Evolutionary conservation across 1,140 invertebrate species (phyloP).

Genomic region (Drosophila lini): DNA sequence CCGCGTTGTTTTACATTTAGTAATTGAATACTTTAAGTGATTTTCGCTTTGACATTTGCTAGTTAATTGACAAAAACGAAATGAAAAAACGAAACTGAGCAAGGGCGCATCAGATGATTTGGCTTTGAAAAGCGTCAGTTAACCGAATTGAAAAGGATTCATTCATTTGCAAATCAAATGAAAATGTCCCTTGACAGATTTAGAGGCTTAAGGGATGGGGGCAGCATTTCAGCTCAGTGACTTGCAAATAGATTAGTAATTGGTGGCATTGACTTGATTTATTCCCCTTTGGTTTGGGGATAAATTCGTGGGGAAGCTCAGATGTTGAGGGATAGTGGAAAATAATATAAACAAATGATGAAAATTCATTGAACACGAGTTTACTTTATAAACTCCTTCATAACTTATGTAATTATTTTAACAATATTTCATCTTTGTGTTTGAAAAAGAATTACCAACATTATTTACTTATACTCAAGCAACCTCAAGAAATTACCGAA

Average conservation of each 20-base stretch:
- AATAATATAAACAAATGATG: not conserved
- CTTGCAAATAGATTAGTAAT: slow-evolving; percentile 41
- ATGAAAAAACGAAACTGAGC: slow-evolving; percentile 19
- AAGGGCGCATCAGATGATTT: slow-evolving; percentile 36
- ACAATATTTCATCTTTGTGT: not conserved
- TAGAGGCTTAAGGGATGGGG: slow-evolving; percentile 3
- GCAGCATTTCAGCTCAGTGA: slow-evolving; percentile 19
- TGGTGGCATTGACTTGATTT: slow-evolving; percentile 30
- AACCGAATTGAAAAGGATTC: slow-evolving; percentile 32
- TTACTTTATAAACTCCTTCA: not conserved
- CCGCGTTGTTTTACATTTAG: slow-evolving; percentile 60
- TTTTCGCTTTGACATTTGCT: slow-evolving; percentile 54
- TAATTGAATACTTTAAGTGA: slow-evolving; percentile 81
- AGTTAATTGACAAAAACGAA: slow-evolving; percentile 56
- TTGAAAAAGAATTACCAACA: not conserved
- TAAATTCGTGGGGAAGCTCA: not conserved
- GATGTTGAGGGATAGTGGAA: not conserved
- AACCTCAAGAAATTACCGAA: slow-evolving; percentile 1
- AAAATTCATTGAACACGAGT: not conserved
- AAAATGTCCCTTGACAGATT: slow-evolving; percentile 10
- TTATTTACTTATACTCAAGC: not conserved
- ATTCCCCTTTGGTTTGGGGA: not conserved
- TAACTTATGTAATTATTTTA: no score
- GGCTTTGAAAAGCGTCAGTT: slow-evolving; percentile 22
- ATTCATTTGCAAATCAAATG: slow-evolving; percentile 30